Conservation (phyloP, 2,797 vertebrate species). For the Neoniphon sammara region DNA sequence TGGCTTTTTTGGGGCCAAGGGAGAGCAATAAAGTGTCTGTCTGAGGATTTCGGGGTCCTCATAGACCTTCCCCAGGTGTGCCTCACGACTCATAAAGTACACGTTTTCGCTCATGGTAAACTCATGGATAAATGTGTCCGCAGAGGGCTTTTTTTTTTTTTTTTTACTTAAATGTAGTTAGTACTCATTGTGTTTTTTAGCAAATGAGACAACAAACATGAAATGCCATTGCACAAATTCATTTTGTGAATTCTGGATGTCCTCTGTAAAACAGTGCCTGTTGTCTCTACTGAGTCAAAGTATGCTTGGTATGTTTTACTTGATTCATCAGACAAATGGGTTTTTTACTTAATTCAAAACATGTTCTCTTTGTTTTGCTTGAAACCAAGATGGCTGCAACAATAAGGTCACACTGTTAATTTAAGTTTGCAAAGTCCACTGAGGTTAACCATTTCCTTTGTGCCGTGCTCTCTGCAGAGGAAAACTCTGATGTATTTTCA, state of each 20-base stretch:
- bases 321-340: slow-evolving; percentile 14
- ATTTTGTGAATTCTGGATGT: slow-evolving; percentile 13
- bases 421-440: slow-evolving; percentile 55
- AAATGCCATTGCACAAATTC: neutral
- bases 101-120: slow-evolving; percentile 53
- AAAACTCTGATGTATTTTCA: slow-evolving; percentile 66
- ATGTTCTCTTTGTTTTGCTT: slow-evolving; percentile 60
- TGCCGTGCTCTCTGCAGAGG: slow-evolving; percentile 52
- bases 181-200: slow-evolving; percentile 9
- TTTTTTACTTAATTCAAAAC: slow-evolving; percentile 57
- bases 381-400: slow-evolving; percentile 56
- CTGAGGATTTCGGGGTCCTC: slow-evolving; percentile 71
- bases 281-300: neutral
- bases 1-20: slow-evolving; percentile 76
- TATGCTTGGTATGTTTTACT: slow-evolving; percentile 9
- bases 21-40: slow-evolving; percentile 78
- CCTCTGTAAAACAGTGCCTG: neutral
- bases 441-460: slow-evolving; percentile 77
- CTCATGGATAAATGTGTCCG: slow-evolving; percentile 59
- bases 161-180: slow-evolving; percentile 49
- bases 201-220: slow-evolving; percentile 5
- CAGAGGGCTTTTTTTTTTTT: slow-evolving; percentile 18
- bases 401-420: slow-evolving; percentile 55
- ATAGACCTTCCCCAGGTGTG: slow-evolving; percentile 76
- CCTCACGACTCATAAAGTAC: slow-evolving; percentile 75